phyloP scores from a whole-genome alignment of 2,888 invertebrate species.

The Cataglyphis albicans region DNA sequence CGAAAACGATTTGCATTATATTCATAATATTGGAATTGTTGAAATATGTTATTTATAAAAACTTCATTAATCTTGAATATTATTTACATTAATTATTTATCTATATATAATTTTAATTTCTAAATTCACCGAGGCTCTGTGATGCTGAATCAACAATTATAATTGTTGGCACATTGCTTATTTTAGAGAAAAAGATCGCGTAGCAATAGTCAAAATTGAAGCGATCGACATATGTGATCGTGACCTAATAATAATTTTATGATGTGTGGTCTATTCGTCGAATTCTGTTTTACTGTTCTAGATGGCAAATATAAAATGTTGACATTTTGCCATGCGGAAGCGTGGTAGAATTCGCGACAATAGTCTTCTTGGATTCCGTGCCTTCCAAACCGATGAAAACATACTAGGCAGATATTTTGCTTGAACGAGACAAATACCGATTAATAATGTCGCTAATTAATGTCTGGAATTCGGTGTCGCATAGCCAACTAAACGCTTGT shows the following conservation, averaged over 20 bases:
- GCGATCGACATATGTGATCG: background rate
- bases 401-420: constrained; percentile 10
- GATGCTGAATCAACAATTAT: background rate
- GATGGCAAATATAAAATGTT: constrained; percentile 68
- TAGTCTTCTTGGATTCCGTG: constrained; percentile 20
- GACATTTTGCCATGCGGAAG: constrained; percentile 63
- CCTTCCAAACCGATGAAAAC: background rate
- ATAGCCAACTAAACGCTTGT: constrained; percentile 3
- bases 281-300: constrained; percentile 18
- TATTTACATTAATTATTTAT: background rate
- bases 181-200: background rate
- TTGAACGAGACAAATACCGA: constrained; percentile 9
- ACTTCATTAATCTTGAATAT: background rate
- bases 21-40: background rate
- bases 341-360: constrained; percentile 41
- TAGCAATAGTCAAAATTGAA: background rate
- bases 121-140: background rate
- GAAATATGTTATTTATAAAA: background rate
- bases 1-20: background rate
- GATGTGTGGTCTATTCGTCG: constrained; percentile 24
- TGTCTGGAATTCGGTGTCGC: background rate
- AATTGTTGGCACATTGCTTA: background rate
- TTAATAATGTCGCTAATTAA: constrained; percentile 42
- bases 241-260: constrained; percentile 7
- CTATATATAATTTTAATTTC: background rate